A percentile compares a stretch with the other conserved stretches of the same genome.
Conservation (phyloP, 1,140 invertebrate species). For the Sogatella furcifera region DNA sequence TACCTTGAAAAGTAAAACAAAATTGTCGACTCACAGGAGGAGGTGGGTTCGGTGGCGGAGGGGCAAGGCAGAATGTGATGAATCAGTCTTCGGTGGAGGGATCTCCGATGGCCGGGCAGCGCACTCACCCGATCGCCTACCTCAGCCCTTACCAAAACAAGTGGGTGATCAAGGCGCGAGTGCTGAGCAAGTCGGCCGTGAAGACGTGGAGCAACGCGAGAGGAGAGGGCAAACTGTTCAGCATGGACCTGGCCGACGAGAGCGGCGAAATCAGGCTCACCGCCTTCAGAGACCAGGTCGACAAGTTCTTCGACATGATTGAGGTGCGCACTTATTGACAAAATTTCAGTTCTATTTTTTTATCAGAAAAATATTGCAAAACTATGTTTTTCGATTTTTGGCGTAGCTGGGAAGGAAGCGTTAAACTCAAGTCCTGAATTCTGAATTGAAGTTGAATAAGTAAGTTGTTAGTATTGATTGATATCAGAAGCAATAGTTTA, state of each 20-base stretch:
- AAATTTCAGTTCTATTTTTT: too few relatives aligned
- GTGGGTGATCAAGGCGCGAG: conserved; percentile 87
- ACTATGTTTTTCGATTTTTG: too few relatives aligned
- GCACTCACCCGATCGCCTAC: conserved; percentile 54
- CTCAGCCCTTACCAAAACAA: conserved; percentile 87
- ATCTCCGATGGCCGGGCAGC: conserved; percentile 11
- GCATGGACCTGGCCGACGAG: conserved; percentile 85
- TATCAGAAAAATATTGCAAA: too few relatives aligned
- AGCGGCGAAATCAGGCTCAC: conserved; percentile 92
- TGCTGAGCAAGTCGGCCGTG: conserved; percentile 72
- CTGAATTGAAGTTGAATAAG: too few relatives aligned
- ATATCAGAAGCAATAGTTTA: too few relatives aligned
- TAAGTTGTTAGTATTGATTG: too few relatives aligned
- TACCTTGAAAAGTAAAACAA: too few relatives aligned
- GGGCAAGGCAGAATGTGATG: conserved; percentile 11
- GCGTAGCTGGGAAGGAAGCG: too few relatives aligned
- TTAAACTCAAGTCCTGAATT: too few relatives aligned
- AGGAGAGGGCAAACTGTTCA: conserved; percentile 91
- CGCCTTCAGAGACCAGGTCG: conserved; percentile 80
- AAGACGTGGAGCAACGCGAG: conserved; percentile 82
- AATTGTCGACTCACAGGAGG: too few relatives aligned
- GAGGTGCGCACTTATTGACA: conserved; percentile 45
- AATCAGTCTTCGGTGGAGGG: conserved; percentile 9
- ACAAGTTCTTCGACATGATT: conserved; percentile 84
- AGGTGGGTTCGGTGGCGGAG: not conserved